phyloP scores from a whole-genome alignment of 2,797 vertebrate species.

The Crenuchus spilurus region DNA sequence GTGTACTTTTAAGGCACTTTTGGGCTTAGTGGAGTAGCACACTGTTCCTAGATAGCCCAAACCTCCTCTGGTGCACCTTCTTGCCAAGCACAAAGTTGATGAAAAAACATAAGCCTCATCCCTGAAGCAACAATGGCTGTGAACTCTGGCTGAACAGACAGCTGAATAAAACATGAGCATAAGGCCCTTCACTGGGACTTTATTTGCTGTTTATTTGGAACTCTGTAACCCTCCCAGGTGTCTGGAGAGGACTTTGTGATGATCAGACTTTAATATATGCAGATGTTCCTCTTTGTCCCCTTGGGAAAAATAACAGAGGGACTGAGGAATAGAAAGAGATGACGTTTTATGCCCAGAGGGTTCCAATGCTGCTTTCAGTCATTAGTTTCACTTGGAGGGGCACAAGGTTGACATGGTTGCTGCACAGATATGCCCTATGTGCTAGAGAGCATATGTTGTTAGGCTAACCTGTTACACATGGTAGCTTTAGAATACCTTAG shows the following conservation, averaged over 20 bases:
- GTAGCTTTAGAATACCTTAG: neutral
- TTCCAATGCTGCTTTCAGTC: constrained; percentile 1
- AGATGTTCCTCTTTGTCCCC: neutral
- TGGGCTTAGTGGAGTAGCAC: neutral
- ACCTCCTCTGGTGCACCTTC: neutral
- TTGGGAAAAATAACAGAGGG: neutral
- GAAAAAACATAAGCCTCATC: neutral
- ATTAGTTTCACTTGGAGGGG: constrained; percentile 31
- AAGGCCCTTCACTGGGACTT: constrained; percentile 23
- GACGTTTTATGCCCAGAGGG: constrained; percentile 10
- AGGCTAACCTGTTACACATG: constrained; percentile 13
- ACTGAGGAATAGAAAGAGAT: constrained; percentile 6
- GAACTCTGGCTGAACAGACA: constrained; percentile 41
- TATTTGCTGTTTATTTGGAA: constrained; percentile 10
- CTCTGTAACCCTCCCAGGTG: constrained; percentile 9
- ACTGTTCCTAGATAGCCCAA: neutral
- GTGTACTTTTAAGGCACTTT: neutral
- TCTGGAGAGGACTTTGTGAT: constrained; percentile 6
- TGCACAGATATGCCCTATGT: neutral
- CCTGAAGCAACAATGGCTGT: constrained; percentile 30
- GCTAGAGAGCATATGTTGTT: constrained; percentile 32
- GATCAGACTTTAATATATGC: neutral
- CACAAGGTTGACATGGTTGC: neutral
- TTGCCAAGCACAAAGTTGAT: constrained; percentile 21
- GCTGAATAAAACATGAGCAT: constrained; percentile 45